phyloP scores from a whole-genome alignment of 2,113 vertebrate species.

The Cavia porcellus region DNA sequence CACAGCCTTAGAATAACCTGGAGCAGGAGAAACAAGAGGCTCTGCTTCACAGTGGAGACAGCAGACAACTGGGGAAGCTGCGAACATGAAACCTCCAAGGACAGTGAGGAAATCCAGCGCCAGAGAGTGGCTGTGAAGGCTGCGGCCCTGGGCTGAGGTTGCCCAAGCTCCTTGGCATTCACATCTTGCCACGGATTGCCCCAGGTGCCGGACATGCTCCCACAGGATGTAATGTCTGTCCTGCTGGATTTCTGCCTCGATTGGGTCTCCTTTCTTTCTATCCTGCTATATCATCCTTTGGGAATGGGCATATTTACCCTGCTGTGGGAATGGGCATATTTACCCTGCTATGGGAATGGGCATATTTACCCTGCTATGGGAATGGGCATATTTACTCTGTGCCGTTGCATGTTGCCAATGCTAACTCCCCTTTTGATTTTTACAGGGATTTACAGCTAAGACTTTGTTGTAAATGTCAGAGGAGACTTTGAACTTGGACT shows the following conservation, averaged over 20 bases:
- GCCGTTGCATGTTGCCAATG: not conserved
- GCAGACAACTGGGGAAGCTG: not conserved
- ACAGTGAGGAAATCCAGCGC: not conserved
- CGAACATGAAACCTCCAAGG: not conserved
- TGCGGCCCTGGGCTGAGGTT: not conserved
- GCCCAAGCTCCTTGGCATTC: not conserved
- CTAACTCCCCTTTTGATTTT: not conserved
- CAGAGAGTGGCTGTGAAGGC: not conserved
- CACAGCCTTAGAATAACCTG: not conserved
- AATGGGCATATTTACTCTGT: not conserved
- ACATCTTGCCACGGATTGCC: not conserved
- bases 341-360: not conserved
- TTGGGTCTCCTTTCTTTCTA: not conserved
- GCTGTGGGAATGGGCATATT: not conserved
- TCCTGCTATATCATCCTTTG: not conserved
- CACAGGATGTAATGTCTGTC: not conserved
- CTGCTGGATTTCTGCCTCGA: not conserved
- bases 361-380: not conserved
- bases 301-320: not conserved
- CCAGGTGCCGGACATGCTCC: not conserved
- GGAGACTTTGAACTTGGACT: not conserved
- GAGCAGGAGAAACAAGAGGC: not conserved
- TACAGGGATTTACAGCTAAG: not conserved
- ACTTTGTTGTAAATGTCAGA: not conserved
- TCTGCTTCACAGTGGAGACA: not conserved